phyloP scores from a whole-genome alignment of 2,797 vertebrate species.

The Argentina silus region DNA sequence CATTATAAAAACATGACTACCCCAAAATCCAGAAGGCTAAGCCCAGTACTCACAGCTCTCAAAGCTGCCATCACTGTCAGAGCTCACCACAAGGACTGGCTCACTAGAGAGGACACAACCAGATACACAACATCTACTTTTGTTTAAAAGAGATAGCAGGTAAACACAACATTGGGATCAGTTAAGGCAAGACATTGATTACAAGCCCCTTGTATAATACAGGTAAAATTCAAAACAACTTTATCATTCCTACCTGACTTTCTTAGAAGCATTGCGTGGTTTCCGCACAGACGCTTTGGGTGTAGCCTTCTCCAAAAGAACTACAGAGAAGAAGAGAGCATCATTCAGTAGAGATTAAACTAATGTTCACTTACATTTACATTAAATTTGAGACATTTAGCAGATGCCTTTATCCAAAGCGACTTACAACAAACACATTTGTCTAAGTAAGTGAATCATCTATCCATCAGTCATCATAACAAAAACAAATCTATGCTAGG shows the following conservation, averaged over 20 bases:
- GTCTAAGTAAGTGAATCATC: no score
- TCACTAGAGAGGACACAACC: constrained; percentile 45
- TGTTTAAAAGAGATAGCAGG: not conserved
- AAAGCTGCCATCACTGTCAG: constrained; percentile 73
- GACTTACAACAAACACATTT: no score
- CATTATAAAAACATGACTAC: not conserved
- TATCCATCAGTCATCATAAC: no score
- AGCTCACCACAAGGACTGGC: constrained; percentile 61
- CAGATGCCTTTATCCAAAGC: no score
- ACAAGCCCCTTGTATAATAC: no score
- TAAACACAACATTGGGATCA: not conserved
- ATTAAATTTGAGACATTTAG: no score
- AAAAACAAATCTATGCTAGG: no score
- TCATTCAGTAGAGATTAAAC: not conserved
- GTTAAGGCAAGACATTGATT: not conserved
- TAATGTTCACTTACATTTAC: no score
- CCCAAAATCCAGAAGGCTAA: not conserved
- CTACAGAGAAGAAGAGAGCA: constrained; percentile 38
- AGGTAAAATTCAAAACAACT: not conserved
- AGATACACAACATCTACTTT: not conserved
- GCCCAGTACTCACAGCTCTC: constrained; percentile 73
- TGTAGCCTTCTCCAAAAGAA: constrained; percentile 59
- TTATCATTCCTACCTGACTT: constrained; percentile 36
- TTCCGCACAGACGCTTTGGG: constrained; percentile 50
- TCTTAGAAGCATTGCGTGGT: constrained; percentile 43